These are phyloP conservation scores for Erynnis tages DNA, from an alignment of 2,888 invertebrate genomes.

Conservation along the genomic window DNA sequence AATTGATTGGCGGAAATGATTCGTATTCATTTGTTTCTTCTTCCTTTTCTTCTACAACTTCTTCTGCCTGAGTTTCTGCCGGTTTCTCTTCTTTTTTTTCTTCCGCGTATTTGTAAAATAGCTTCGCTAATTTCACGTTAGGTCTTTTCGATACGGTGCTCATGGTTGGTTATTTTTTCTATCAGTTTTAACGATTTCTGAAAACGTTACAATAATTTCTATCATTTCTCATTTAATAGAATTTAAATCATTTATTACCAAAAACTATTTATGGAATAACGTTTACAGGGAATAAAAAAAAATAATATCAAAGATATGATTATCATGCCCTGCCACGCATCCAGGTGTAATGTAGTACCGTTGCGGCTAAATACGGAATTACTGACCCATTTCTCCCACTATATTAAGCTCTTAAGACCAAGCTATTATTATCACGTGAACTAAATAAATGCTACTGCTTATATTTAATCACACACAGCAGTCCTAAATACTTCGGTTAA, in stretches of 20 bases:
- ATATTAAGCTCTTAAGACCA: background rate
- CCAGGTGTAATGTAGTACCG: no score
- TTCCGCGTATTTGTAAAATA: constrained; percentile 70
- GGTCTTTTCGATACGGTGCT: constrained; percentile 57
- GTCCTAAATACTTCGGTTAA: background rate
- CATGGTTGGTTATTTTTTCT: constrained; percentile 40
- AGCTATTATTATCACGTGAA: background rate
- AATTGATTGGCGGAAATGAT: constrained; percentile 83
- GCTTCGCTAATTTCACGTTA: constrained; percentile 63
- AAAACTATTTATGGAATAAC: no score
- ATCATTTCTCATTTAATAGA: no score
- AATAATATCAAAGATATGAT: no score
- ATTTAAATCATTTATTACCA: no score
- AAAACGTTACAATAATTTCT: no score
- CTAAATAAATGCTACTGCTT: background rate
- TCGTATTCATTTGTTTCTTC: constrained; percentile 55
- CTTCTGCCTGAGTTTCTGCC: constrained; percentile 35
- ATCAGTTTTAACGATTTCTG: background rate
- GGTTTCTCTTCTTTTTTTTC: constrained; percentile 41
- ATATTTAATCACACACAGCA: background rate
- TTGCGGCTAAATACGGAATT: constrained; percentile 6
- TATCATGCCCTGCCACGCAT: no score
- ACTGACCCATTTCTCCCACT: background rate
- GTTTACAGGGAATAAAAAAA: no score
- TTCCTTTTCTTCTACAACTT: constrained; percentile 32